Evolutionary conservation across 2,888 invertebrate species (phyloP), one percentile per base, ranked within the genome.

Genomic region (Eretmocerus hayati): DNA sequence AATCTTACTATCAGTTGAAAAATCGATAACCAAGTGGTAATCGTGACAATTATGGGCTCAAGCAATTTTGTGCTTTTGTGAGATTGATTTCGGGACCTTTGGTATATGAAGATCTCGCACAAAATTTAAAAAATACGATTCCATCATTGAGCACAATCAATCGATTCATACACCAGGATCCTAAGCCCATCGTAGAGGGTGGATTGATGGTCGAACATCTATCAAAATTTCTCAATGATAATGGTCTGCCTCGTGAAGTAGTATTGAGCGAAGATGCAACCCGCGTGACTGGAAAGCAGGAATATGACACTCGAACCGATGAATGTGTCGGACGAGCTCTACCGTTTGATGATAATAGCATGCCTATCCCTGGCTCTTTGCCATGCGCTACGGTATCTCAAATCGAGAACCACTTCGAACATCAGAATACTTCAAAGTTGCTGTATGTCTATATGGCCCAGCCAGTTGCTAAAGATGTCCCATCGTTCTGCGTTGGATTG

Each of bases 201-300:
- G 23, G 36, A 31, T 52, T 56, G 30, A 38, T 67, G 67, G 49
- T 54, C 63, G 16, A 66, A 67, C 54, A 58, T 18, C 43, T 59
- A 33, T 56, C 55, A 36, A 21, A 41, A 26, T 56, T 56, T 48
- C 48, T 59, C 36, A 22, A 37, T 5, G 11, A 22, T 6, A 37
- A 55, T 46, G 50, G 53, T 23, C 51, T 55, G 20, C 55, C 58
- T 15, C 35, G 46, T 11, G 39, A 40, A 2, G 47, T 58, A 31
- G 57, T 55, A 54, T 18, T 59, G 15, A 56, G 55, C 18, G 59
- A 60, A 47, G 61, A 61, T 45, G 60, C 56, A 11, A 59, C 59
- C 13, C 49, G 55, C 13, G 54, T 57, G 36, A 53, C 50, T 18
- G 53, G 53, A 5, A 38, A 48, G 21, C 42, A 57, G n/a, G 53